Percentiles rank a stretch among this genome's conserved stretches.
phyloP scores from a whole-genome alignment of 2,888 invertebrate genomes.

The Drosophila picticornis region DNA sequence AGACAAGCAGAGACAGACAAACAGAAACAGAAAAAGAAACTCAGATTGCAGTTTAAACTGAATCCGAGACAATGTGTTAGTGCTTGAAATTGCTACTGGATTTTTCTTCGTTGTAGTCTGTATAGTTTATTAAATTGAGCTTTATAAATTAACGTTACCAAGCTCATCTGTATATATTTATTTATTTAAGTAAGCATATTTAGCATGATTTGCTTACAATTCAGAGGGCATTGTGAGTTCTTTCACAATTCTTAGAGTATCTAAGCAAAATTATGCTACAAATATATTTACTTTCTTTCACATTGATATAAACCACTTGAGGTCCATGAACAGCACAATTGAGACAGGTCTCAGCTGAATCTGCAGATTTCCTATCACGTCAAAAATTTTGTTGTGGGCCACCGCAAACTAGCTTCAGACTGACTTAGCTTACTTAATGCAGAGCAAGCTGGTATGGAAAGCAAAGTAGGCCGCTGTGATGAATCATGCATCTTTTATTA shows the following conservation, averaged over 20 bases:
- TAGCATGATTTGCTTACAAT: not conserved
- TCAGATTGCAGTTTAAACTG: conserved; percentile 4
- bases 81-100: not conserved
- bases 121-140: not conserved
- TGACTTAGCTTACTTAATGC: conserved; percentile 22
- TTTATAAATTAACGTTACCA: not conserved
- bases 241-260: conserved; percentile 5
- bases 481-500: conserved; percentile 51
- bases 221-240: not conserved
- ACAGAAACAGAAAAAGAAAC: conserved; percentile 29
- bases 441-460: conserved; percentile 12
- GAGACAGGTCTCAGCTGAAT: conserved; percentile 39
- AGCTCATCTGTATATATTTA: not conserved
- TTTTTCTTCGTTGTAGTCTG: not conserved
- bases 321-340: conserved; percentile 32
- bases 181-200: not conserved
- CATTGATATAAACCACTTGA: conserved; percentile 31
- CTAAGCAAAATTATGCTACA: not conserved
- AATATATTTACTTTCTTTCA: not conserved
- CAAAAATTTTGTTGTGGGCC: conserved; percentile 12
- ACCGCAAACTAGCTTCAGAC: conserved; percentile 47
- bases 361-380: conserved; percentile 7
- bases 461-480: conserved; percentile 42
- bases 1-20: conserved; percentile 15
- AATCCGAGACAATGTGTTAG: conserved; percentile 24